Conservation (phyloP, 2,888 invertebrate genomes). For the Acronicta aceris region DNA sequence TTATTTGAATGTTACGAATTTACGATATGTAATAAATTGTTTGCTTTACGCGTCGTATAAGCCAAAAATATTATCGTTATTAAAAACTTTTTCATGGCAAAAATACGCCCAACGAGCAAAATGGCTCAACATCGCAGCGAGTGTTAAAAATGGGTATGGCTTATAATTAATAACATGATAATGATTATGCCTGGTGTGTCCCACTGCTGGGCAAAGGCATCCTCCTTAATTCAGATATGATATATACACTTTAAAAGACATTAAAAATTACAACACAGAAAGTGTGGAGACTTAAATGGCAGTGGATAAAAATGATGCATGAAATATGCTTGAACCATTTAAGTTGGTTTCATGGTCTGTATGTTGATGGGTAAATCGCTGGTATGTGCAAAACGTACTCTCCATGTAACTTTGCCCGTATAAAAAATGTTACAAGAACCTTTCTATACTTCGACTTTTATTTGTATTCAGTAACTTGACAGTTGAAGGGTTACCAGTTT, state of each 20-base stretch:
- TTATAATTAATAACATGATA: neutral
- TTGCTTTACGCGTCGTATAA: too few species aligned
- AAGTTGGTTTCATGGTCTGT: constrained; percentile 4
- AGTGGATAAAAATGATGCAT: constrained; percentile 19
- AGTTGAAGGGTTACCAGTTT: too few species aligned
- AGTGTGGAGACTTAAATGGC: constrained; percentile 30
- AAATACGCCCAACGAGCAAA: too few species aligned
- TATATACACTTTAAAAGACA: neutral
- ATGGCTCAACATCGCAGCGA: constrained; percentile 19
- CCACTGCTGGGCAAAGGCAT: too few species aligned
- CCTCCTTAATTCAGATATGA: too few species aligned
- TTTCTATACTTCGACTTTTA: too few species aligned
- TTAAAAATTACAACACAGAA: constrained; percentile 32
- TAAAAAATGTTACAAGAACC: neutral
- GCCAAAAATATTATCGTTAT: too few species aligned
- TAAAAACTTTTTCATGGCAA: too few species aligned
- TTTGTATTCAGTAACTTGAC: too few species aligned
- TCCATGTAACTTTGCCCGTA: neutral
- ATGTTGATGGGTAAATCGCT: neutral
- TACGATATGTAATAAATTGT: too few species aligned
- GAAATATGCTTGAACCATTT: neutral
- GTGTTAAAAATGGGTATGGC: neutral
- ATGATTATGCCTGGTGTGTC: too few species aligned
- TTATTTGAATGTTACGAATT: too few species aligned
- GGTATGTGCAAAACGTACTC: neutral